Base-by-base conservation (phyloP, 2,888 invertebrate genomes). In the Troides helena region DNA sequence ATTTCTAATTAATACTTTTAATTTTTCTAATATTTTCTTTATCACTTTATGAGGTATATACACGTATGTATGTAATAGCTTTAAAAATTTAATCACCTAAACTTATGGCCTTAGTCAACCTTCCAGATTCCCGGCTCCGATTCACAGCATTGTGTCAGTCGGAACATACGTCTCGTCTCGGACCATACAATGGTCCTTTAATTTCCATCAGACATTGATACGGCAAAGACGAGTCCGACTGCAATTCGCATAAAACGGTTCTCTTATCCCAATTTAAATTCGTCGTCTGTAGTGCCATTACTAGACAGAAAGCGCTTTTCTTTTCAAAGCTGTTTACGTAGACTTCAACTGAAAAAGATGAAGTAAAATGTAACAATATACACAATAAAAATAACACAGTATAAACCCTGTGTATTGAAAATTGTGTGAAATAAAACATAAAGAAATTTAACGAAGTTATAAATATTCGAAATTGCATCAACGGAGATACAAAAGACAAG, bases 181-280 rank as follows among this genome's bases (percentile, higher is more conserved):
- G 72, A 69, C 73, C 76, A 76, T 76, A 85, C 82, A 84, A 84
- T 82, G 78, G 78, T 75, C 72, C 77, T 79, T 80, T 77, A 79
- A 83, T 85, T 82, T 82, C 80, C 83, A 85, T 84, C 79, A 78
- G 77, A 77, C 74, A 79, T 78, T 78, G 79, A 79, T 75, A 76
- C 74, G 75, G 72, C 70, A 69, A 72, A 69, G 71, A 69, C 72
- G 72, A 73, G 43, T 66, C 69, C 71, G 62, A 72, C 73, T 69
- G 72, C 68, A 68, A 66, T 74, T 72, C 67, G 62, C 70, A 69
- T 74, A 72, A 71, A 76, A 72, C 69, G 67, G 63, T 68, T 66
- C 64, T 60, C 65, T 62, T 65, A 39, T 70, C 64, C 64, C 67
- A 70, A 70, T 70, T 70, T 70, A 66, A 65, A 69, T 69, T 65